phyloP scores from a whole-genome alignment of 2,888 invertebrate species.

The Iselma pallidipennis region DNA sequence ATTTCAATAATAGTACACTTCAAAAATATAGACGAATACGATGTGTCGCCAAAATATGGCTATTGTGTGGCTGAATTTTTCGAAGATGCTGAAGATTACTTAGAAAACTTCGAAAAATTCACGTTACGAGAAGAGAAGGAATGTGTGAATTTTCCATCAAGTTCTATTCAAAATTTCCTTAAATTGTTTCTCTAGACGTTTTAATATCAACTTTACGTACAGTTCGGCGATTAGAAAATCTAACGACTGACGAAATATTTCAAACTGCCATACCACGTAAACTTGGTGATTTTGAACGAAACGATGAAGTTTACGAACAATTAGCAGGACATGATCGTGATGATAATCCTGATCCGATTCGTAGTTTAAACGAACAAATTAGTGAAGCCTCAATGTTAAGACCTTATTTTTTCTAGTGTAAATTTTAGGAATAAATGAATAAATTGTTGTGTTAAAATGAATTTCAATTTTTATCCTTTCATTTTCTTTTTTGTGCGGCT shows the following conservation, averaged over 20 bases:
- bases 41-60: no score
- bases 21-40: no score
- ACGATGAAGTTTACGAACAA: constrained; percentile 78
- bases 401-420: constrained; percentile 34
- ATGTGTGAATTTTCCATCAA: constrained; percentile 4
- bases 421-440: background rate
- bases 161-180: constrained; percentile 6
- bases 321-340: constrained; percentile 72
- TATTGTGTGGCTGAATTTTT: no score
- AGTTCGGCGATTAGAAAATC: constrained; percentile 66
- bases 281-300: constrained; percentile 75
- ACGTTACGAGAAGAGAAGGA: no score
- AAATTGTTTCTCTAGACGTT: constrained; percentile 63
- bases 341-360: constrained; percentile 56
- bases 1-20: no score
- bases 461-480: background rate
- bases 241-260: constrained; percentile 75
- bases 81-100: no score
- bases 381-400: constrained; percentile 61
- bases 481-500: background rate
- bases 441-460: background rate
- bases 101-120: no score
- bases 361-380: constrained; percentile 66
- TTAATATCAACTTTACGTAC: constrained; percentile 72
- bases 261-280: constrained; percentile 70